Evolutionary conservation across 1,140 invertebrate genomes (phyloP).

Genomic region (Heliconius eleuchia): DNA sequence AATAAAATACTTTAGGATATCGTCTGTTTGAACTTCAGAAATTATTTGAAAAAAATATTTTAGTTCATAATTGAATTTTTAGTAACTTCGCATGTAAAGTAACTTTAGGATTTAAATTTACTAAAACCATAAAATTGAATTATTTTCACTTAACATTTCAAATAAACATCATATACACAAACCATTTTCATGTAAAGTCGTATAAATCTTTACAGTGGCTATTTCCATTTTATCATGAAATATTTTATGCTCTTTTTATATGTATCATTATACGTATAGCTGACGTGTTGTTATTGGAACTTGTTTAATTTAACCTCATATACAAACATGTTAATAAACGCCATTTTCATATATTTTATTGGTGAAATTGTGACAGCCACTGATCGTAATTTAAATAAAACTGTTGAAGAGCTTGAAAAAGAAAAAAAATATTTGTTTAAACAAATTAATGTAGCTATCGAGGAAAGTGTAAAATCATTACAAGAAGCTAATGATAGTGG

Average conservation of each 20-base stretch:
- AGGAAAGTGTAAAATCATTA: constrained; percentile 50
- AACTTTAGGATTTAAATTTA: not conserved
- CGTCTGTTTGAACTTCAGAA: too few relatives aligned
- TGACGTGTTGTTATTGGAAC: constrained; percentile 8
- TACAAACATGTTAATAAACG: constrained; percentile 5
- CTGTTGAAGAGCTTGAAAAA: constrained; percentile 45
- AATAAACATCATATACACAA: constrained; percentile 6
- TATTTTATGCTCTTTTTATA: constrained; percentile 14
- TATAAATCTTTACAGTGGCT: constrained; percentile 18
- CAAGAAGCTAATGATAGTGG: constrained; percentile 48
- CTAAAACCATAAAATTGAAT: not conserved
- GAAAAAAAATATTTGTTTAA: constrained; percentile 47
- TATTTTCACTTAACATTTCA: constrained; percentile 3
- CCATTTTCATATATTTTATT: constrained; percentile 9
- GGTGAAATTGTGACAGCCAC: constrained; percentile 5
- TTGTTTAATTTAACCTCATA: constrained; percentile 6
- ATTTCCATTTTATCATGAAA: constrained; percentile 19
- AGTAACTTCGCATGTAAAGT: not conserved
- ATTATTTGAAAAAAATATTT: not conserved
- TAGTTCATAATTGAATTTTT: not conserved
- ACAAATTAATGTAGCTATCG: constrained; percentile 56
- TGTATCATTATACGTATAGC: constrained; percentile 4
- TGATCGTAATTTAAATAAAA: constrained; percentile 22
- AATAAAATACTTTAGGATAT: not conserved
- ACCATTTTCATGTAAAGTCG: not conserved